phyloP scores from a whole-genome alignment of 53 echinoderm and acorn worm species.

The Antedon mediterranea region DNA sequence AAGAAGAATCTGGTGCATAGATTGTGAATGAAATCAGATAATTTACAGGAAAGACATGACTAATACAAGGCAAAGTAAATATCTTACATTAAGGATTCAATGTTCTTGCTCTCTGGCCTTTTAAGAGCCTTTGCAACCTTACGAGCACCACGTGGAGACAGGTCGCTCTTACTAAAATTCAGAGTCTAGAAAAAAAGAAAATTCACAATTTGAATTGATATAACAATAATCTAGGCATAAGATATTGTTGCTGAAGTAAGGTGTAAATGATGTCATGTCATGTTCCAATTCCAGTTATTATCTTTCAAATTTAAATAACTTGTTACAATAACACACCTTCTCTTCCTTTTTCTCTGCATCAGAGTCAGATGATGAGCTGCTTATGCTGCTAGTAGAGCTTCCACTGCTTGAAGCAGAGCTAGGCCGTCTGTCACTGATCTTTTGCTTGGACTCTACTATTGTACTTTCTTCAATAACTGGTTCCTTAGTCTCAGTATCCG shows the following conservation, averaged over 20 bases:
- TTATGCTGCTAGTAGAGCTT: neutral
- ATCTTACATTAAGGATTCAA: conserved; percentile 56
- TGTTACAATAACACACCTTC: neutral
- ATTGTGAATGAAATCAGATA: no score
- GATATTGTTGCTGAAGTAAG: no score
- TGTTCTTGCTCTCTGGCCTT: conserved; percentile 39
- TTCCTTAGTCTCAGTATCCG: no score
- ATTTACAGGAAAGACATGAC: no score
- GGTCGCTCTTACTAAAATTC: conserved; percentile 36
- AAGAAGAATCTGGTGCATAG: no score
- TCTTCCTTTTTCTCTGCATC: neutral
- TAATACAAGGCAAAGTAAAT: neutral
- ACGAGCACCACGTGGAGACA: conserved; percentile 24
- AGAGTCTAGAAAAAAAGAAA: conserved; percentile 17
- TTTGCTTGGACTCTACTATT: neutral
- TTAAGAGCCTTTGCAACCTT: conserved; percentile 46
- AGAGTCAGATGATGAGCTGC: neutral
- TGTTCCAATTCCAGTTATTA: neutral
- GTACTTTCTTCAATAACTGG: neutral
- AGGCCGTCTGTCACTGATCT: neutral
- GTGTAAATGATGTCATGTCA: no score
- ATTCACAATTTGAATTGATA: neutral
- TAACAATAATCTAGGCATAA: no score
- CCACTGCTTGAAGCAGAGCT: neutral
- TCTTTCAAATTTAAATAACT: no score